Base-by-base conservation (phyloP, 2,888 invertebrate species). In the Petrophora chlorosata region DNA sequence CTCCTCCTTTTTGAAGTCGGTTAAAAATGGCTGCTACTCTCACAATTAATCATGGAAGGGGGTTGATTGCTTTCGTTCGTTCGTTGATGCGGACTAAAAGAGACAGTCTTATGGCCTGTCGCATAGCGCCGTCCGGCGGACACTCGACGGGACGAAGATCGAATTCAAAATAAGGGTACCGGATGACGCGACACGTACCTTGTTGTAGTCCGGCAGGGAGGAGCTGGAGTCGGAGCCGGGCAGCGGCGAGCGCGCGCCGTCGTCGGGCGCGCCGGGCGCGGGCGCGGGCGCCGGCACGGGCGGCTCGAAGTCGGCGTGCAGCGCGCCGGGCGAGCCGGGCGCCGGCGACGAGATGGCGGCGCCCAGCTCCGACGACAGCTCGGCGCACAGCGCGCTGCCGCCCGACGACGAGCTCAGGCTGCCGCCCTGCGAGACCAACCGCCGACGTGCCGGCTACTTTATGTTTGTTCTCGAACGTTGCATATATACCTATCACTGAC, bases 311-410 rank as follows among this genome's bases (percentile, higher is more conserved):
- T 95, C 95, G 39, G 94, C 60, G 43, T 43, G 93, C 29, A 17
- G 26, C 22, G 92, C 92, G 60, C 92, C 93, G 13, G 95, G 94
- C 28, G 95, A 94, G 38, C 92, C 91, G 26, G 93, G 92, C 59
- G 93, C 93, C 7, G 94, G 94, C 30, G 94, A 94, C 50, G 95
- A 94, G 67, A 95, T 95, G 40, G 94, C 95, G 5, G 95, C 95
- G 70, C 94, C 95, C 71, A 95, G 95, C 75, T 95, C 95, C 45
- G 94, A 93, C 49, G 94, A 94, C 59, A 95, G 86, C 75, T 95
- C 95, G 28, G 94, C 94, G 77, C 94, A 94, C 71, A 86, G 83
- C 29, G 62, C 68, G 47, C 65, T 65, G 62, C 70, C 69, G 45
- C 67, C 74, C 61, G 64, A 61, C 51, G 70, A 57, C 61, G 67